These are phyloP conservation scores for Plumapathes pennacea DNA, from an alignment of 92 coral and sea anemone species.

Conservation along the genomic window DNA sequence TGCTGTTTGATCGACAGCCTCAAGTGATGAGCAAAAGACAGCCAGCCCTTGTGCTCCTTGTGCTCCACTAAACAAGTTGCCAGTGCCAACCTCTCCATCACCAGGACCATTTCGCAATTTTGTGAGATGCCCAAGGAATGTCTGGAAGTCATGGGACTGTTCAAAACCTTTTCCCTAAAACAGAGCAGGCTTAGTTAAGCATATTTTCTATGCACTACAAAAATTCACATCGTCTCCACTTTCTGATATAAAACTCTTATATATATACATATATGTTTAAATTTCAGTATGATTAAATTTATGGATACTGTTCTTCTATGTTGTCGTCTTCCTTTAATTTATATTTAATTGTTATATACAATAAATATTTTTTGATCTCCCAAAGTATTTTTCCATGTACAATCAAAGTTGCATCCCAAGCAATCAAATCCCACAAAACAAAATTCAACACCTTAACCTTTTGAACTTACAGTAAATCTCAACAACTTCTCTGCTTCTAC, in stretches of 20 bases:
- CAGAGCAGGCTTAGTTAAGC: background rate
- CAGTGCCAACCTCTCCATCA: background rate
- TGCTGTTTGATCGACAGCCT: constrained; percentile 10
- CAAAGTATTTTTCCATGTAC: too few relatives aligned
- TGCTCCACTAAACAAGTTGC: background rate
- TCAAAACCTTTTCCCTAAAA: constrained; percentile 16
- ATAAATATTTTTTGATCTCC: too few relatives aligned
- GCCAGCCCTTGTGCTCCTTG: constrained; percentile 8
- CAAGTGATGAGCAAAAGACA: background rate
- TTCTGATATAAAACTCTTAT: too few relatives aligned
- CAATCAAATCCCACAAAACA: too few relatives aligned
- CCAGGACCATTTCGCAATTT: constrained; percentile 3
- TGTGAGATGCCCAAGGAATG: background rate
- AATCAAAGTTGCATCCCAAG: too few relatives aligned
- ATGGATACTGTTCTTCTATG: too few relatives aligned
- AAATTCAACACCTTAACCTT: too few relatives aligned
- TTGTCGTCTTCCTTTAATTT: too few relatives aligned
- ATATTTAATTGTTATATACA: too few relatives aligned
- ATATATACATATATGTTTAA: too few relatives aligned
- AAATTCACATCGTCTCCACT: too few relatives aligned
- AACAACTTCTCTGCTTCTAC: constrained; percentile 8
- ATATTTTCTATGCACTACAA: background rate
- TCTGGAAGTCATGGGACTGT: constrained; percentile 14
- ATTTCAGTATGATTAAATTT: too few relatives aligned
- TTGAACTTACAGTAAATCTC: constrained; percentile 13